Evolutionary conservation across 2,888 invertebrate genomes (phyloP).

Genomic region (Clostera curtula): DNA sequence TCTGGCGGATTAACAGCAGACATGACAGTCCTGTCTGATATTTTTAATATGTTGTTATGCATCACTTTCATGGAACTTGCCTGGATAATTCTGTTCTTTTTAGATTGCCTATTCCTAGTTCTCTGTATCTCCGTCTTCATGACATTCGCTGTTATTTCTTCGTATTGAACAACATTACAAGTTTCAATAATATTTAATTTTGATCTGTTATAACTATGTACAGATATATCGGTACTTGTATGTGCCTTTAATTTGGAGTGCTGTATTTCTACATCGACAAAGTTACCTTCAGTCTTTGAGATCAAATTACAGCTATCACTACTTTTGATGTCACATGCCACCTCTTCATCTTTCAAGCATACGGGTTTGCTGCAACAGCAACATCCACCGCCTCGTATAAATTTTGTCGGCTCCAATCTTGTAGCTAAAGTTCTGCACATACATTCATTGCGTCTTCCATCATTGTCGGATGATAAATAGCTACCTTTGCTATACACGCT

Average conservation of each 20-base stretch:
- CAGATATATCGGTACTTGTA: conserved; percentile 22
- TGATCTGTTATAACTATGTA: conserved; percentile 18
- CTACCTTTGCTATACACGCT: conserved; percentile 22
- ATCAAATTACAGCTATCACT: conserved; percentile 23
- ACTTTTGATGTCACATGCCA: conserved; percentile 30
- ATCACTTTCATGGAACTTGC: too few relatives aligned
- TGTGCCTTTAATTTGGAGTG: conserved; percentile 22
- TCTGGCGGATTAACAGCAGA: conserved; percentile 5
- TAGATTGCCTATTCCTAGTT: not conserved
- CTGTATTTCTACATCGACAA: conserved; percentile 37
- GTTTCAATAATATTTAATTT: conserved; percentile 5
- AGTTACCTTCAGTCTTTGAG: conserved; percentile 19
- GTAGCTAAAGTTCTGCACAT: conserved; percentile 39
- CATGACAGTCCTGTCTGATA: too few relatives aligned
- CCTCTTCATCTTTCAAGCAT: conserved; percentile 32
- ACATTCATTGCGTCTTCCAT: conserved; percentile 21
- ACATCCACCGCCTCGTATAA: conserved; percentile 17
- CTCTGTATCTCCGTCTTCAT: not conserved
- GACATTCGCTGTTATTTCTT: conserved; percentile 5
- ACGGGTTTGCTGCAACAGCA: conserved; percentile 30
- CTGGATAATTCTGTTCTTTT: too few relatives aligned
- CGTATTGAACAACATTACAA: conserved; percentile 2
- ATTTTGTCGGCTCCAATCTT: conserved; percentile 28
- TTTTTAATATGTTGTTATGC: too few relatives aligned
- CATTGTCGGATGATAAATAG: conserved; percentile 13